These are phyloP conservation scores for Belonocnema kinseyi DNA, from an alignment of 1,140 invertebrate genomes.

Conservation along the genomic window DNA sequence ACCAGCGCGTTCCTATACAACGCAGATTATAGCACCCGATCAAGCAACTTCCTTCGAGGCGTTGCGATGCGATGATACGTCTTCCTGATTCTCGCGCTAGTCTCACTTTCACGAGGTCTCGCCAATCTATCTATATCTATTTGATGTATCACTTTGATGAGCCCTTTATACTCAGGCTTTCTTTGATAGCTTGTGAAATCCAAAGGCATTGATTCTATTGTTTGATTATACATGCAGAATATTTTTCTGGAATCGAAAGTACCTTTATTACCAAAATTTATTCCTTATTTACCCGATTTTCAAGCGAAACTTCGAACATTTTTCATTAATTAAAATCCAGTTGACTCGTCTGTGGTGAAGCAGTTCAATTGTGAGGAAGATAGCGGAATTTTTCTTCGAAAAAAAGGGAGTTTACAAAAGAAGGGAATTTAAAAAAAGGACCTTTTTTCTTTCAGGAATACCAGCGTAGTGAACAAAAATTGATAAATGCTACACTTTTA, in stretches of 20 bases:
- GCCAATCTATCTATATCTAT: neutral
- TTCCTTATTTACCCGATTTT: no score
- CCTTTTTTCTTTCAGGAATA: no score
- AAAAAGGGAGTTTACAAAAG: no score
- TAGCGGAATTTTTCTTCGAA: no score
- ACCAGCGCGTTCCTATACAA: slow-evolving; percentile 15
- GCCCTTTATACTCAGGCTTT: neutral
- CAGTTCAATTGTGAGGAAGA: no score
- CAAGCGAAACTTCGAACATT: no score
- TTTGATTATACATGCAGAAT: neutral
- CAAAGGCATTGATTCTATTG: neutral
- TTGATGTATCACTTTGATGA: neutral
- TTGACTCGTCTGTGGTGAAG: no score
- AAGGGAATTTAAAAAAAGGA: no score
- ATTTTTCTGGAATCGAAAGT: neutral
- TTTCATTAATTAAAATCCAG: no score
- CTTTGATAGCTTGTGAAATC: neutral
- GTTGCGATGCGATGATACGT: neutral
- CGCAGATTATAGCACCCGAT: slow-evolving; percentile 6
- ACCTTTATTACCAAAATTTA: no score
- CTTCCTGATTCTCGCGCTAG: neutral
- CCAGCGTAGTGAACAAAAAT: no score
- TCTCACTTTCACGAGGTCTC: neutral
- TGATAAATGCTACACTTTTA: no score
- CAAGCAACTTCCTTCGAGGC: slow-evolving; percentile 1